Conservation (phyloP, 2,113 vertebrate species). For the Sclerurus mexicanus region DNA sequence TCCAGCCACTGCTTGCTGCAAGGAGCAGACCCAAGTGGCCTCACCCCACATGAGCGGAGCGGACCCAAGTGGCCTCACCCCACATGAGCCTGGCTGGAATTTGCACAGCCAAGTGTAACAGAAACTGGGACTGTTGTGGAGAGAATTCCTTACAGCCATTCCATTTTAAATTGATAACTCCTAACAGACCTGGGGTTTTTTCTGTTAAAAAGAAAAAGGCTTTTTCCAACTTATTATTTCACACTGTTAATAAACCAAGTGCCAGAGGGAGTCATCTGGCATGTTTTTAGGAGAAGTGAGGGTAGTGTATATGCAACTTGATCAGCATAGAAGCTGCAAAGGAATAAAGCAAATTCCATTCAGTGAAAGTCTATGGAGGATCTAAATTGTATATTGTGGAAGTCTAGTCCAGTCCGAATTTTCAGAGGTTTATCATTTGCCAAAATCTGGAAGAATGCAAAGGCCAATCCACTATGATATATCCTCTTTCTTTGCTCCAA, state of each 20-base stretch:
- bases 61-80: neutral
- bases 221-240: neutral
- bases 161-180: neutral
- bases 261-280: neutral
- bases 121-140: neutral
- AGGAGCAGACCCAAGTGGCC: neutral
- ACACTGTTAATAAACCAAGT: neutral
- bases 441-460: neutral
- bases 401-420: neutral
- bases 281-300: neutral
- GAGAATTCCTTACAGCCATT: neutral
- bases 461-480: neutral
- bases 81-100: neutral
- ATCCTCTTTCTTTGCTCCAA: neutral
- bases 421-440: neutral
- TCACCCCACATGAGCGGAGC: no score
- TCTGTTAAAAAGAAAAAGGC: accelerated
- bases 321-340: neutral
- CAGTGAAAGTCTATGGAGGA: neutral
- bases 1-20: neutral
- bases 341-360: neutral
- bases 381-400: neutral
- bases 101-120: neutral
- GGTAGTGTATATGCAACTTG: neutral
- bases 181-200: neutral